Evolutionary conservation across 2,113 vertebrate species (phyloP).

Genomic region (Cepphus grylle): DNA sequence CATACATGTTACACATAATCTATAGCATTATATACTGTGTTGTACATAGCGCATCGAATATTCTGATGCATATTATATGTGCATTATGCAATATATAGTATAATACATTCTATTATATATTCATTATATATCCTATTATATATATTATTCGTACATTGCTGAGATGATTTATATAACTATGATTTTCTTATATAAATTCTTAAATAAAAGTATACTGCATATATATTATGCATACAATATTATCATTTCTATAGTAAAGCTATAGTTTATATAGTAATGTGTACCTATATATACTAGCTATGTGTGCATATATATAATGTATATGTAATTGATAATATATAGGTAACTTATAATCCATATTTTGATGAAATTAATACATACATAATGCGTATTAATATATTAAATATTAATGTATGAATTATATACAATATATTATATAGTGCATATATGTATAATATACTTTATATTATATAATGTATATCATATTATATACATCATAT

Average conservation of each 20-base stretch:
- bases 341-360: neutral
- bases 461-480: neutral
- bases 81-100: neutral
- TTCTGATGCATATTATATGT: no score
- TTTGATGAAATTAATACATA: neutral
- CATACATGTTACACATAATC: no score
- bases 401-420: neutral
- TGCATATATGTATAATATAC: neutral
- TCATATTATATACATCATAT: neutral
- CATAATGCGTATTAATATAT: neutral
- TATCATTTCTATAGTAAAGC: neutral
- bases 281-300: no score
- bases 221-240: neutral
- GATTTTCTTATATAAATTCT: neutral
- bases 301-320: neutral
- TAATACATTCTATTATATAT: neutral
- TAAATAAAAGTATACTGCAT: no score
- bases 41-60: neutral
- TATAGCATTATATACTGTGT: no score
- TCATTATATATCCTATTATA: neutral
- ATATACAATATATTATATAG: neutral
- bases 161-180: neutral
- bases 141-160: neutral
- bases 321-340: no score
- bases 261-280: neutral